Conservation (phyloP, 2,113 vertebrate genomes). For the Albula glossodonta region DNA sequence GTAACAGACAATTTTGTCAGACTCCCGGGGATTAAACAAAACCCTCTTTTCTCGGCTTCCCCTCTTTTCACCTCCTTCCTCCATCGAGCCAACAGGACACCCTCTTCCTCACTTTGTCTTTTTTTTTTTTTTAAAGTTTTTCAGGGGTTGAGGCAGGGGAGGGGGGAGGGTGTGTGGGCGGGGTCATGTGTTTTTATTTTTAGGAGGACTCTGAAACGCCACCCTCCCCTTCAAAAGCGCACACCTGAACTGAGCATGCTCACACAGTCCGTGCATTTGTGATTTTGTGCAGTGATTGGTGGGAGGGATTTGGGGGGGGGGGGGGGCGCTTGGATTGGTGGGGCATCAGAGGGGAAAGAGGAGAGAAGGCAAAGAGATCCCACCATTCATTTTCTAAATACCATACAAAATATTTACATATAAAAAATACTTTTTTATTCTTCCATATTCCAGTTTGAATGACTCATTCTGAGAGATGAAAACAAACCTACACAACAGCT, state of each 20-base stretch:
- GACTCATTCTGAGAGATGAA: neutral
- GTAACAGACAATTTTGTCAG: constrained; percentile 51
- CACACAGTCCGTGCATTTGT: neutral
- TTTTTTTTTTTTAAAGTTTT: neutral
- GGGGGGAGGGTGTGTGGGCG: too few relatives aligned
- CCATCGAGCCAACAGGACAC: neutral
- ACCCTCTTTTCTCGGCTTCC: neutral
- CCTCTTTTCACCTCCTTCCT: neutral
- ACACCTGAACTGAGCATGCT: neutral
- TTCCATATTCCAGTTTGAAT: constrained; percentile 30
- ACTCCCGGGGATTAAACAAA: neutral
- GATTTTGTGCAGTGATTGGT: neutral
- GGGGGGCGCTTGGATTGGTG: too few relatives aligned
- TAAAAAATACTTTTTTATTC: constrained; percentile 28
- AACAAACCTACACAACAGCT: neutral
- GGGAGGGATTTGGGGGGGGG: neutral
- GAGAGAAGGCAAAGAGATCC: constrained; percentile 6
- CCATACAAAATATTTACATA: constrained; percentile 38
- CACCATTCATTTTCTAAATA: constrained; percentile 14
- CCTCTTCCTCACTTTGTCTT: neutral
- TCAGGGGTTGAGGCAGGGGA: neutral
- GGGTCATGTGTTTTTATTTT: neutral
- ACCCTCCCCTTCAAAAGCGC: neutral
- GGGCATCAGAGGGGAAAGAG: neutral
- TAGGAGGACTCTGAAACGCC: neutral